Evolutionary conservation across 2,888 invertebrate species (phyloP), one percentile per base, ranked within the genome.

Genomic region (Perithous albicinctus): DNA sequence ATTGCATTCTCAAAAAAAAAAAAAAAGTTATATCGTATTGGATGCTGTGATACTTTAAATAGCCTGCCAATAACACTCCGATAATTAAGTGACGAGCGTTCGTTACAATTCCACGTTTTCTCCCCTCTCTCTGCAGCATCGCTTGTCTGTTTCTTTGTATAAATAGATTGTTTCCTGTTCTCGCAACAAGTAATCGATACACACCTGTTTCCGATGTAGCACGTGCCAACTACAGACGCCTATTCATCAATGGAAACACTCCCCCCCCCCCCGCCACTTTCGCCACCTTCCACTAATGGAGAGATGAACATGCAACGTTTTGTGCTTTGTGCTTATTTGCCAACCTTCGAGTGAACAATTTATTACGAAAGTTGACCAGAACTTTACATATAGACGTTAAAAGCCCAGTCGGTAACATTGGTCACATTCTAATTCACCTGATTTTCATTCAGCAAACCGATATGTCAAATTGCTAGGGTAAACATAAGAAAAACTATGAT

Each of bases 161-260:
- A 79, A 81, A 85, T 81, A 83, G 66, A 78, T 80, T 41, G 72
- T 76, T 84, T 78, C 73, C 78, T 51, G 54, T 73, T 74, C 59
- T 72, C 78, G 84, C 85, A 82, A 84, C 84, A 85, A 85, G 85
- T 84, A 82, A 84, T 84, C 85, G 82, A 85, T 84, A 81, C 56
- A 77, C 67, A 67, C 32, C 79, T 64, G 70, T 80, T 80, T 80
- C 78, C 79, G 78, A 75, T 56, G 80, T 74, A 66, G 63, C 74
- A 70, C 69, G 48, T 59, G 74, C 51, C 48, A 64, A 20, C 70
- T 61, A 15, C 77, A 48, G 23, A n/a, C 54, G 59, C 46, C 70
- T 41, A 75, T 70, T 70, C 82, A 80, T 81, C 82, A 80, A 81
- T 81, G 84, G 61, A 75, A 82, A 56, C 20, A n/a, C 64, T 15